Percentiles rank a stretch among this genome's conserved stretches.
Evolutionary conservation across 2,888 invertebrate genomes (phyloP).

Genomic region (Junonia oenone): DNA sequence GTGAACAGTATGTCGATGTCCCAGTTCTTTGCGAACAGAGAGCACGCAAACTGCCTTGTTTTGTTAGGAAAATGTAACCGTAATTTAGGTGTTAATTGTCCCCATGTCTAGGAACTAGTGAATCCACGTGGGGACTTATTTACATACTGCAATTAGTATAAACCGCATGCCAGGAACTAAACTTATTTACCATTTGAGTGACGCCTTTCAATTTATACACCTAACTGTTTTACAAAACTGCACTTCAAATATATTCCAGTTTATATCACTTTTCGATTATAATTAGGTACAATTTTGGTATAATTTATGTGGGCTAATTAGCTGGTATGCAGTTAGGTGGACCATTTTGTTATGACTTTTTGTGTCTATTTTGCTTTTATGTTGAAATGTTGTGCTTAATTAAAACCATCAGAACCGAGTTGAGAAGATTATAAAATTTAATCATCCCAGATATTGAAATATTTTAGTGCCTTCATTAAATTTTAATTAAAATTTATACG

Average conservation of each 20-base stretch:
- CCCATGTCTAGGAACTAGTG: slow-evolving; percentile 6
- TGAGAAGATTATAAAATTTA: not conserved
- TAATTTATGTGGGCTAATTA: too few relatives aligned
- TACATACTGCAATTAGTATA: slow-evolving; percentile 15
- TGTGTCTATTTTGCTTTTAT: not conserved
- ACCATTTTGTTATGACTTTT: too few relatives aligned
- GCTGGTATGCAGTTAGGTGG: too few relatives aligned
- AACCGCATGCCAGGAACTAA: slow-evolving; percentile 6
- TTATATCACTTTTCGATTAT: too few relatives aligned
- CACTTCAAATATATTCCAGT: too few relatives aligned
- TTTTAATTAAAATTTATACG: not conserved
- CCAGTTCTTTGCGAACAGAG: not conserved
- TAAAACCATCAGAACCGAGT: not conserved
- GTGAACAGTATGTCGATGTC: not conserved
- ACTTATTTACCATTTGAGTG: not conserved
- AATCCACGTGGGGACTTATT: slow-evolving; percentile 9
- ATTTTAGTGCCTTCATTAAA: not conserved
- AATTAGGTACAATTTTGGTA: too few relatives aligned
- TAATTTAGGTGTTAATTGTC: slow-evolving; percentile 1
- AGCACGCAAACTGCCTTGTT: not conserved
- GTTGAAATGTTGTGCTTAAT: not conserved
- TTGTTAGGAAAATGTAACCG: not conserved
- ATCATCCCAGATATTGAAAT: not conserved
- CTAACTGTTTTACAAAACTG: not conserved
- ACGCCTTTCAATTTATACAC: not conserved